Conservation (phyloP, 2,888 invertebrate genomes). For the Elgonia sp. region DNA sequence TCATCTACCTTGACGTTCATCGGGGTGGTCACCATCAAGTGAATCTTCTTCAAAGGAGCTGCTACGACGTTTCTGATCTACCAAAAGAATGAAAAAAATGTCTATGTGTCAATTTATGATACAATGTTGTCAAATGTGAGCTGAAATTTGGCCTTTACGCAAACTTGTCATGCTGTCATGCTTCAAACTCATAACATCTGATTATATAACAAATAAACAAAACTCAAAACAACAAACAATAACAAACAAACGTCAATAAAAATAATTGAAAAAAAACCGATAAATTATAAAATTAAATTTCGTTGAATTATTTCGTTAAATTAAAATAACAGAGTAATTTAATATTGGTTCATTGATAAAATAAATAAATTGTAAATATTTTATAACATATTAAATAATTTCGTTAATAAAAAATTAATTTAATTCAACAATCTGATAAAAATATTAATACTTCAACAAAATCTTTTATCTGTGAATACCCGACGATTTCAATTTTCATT, state of each 20-base stretch:
- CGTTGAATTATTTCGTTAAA: conserved; percentile 1
- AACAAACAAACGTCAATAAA: too few relatives aligned
- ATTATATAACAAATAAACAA: too few relatives aligned
- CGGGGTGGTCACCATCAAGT: conserved; percentile 85
- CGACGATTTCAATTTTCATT: conserved; percentile 1
- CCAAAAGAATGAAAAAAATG: conserved; percentile 83
- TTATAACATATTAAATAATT: too few relatives aligned
- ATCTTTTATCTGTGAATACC: too few relatives aligned
- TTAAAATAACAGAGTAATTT: not conserved
- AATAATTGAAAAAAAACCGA: too few relatives aligned
- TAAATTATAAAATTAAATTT: not conserved
- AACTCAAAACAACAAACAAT: too few relatives aligned
- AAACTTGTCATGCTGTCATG: conserved; percentile 60
- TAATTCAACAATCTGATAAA: too few relatives aligned
- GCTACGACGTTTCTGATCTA: conserved; percentile 86
- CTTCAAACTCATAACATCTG: conserved; percentile 26
- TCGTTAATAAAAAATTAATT: too few relatives aligned
- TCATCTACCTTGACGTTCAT: conserved; percentile 85
- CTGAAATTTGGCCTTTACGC: conserved; percentile 33
- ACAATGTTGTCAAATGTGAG: conserved; percentile 8
- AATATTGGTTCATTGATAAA: too few relatives aligned
- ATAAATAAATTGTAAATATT: too few relatives aligned
- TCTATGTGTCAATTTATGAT: conserved; percentile 64
- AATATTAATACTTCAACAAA: not conserved
- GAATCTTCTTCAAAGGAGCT: conserved; percentile 86